Evolutionary conservation across 23 tunicate species (phyloP), one percentile per base, ranked within the genome.

Genomic region (Corella eumyota): DNA sequence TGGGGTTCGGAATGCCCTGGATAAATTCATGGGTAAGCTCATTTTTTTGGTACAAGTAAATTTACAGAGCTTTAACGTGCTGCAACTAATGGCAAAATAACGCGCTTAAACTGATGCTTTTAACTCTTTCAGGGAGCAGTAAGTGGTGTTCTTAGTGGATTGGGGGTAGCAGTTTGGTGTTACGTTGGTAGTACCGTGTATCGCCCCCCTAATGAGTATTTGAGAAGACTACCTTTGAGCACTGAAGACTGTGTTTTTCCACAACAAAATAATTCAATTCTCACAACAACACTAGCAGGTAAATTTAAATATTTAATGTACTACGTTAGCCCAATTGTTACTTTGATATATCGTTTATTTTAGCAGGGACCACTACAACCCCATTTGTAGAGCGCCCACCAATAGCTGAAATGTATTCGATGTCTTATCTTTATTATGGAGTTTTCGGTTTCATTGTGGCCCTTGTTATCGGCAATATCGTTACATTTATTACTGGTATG

Each of bases 1-100:
- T 86, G 53, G 95, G 79, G 24, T 30, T 65, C 31, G 49, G 73
- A 21, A 77, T 86, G 71, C 86, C 95, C 9, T 86, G 84, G 53
- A 70, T 58, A 17, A 86, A 86, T 38, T 76, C 85, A 1, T 86
- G 66, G 79, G 95, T 86, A 59, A 65, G 95, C 32, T 50, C 34
- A 6, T 60, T 22, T 64, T 7, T 13, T 4, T 13, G 65, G 15
- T 9, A 9, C 48, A 15, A 40, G 11, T 15, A 15, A 9, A 15
- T 40, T 11, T 11, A 11, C 48, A 15, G 15, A 15, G 11, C 13
- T 11, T 40, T 40, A 55, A 55, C n/a, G n/a, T n/a, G n/a, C n/a
- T n/a, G n/a, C n/a, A n/a, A n/a, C n/a, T n/a, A n/a, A n/a, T n/a
- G n/a, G n/a, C n/a, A n/a, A n/a, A n/a, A n/a, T n/a, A n/a, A n/a